Evolutionary conservation across 2,113 vertebrate genomes (phyloP).

Genomic region (Oxyruncus cristatus): DNA sequence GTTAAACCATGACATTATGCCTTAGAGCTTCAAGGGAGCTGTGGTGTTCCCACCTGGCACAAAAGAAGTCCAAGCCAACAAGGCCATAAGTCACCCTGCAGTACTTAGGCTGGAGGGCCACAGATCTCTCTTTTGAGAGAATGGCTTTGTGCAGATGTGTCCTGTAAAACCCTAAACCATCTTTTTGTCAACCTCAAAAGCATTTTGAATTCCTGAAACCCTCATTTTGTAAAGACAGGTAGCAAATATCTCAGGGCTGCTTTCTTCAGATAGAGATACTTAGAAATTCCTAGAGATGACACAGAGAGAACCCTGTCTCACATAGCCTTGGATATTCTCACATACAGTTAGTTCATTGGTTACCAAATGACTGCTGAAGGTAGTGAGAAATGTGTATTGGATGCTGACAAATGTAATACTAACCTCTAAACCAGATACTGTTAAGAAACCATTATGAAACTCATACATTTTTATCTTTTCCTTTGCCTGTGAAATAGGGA

Average conservation of each 20-base stretch:
- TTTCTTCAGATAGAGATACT: neutral
- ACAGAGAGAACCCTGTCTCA: neutral
- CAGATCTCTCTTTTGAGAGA: neutral
- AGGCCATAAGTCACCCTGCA: neutral
- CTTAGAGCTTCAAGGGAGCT: neutral
- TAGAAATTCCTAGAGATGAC: neutral
- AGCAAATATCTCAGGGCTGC: neutral
- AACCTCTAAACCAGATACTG: constrained; percentile 24
- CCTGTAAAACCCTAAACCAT: neutral
- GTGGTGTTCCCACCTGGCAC: neutral
- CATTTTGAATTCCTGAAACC: neutral
- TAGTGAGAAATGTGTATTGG: neutral
- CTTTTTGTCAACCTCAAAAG: neutral
- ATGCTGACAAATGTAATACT: neutral
- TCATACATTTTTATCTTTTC: neutral
- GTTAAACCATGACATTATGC: neutral
- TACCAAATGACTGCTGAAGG: neutral
- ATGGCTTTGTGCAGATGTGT: neutral
- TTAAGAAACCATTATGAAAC: constrained; percentile 27
- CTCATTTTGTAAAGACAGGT: neutral
- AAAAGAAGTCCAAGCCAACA: neutral
- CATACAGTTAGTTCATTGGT: neutral
- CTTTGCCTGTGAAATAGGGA: neutral
- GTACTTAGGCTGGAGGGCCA: neutral
- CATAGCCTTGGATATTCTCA: neutral